Percentiles rank a stretch among this genome's conserved stretches.
phyloP scores from a whole-genome alignment of 2,888 invertebrate species.

The Cephus sareptanus region DNA sequence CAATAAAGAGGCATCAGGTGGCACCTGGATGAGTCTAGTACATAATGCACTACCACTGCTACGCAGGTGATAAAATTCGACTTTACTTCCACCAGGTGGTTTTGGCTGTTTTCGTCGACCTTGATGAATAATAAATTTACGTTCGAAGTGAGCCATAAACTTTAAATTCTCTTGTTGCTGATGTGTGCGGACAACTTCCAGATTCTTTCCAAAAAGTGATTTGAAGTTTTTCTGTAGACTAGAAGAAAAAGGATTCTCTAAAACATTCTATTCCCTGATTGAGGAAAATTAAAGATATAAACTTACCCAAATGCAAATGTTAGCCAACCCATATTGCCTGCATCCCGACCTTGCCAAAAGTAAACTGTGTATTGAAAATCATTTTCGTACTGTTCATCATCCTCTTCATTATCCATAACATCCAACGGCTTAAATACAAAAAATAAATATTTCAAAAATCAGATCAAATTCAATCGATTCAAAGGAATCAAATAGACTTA shows the following conservation, averaged over 20 bases:
- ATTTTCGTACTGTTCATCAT: constrained; percentile 71
- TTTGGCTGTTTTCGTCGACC: constrained; percentile 79
- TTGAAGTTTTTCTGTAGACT: constrained; percentile 91
- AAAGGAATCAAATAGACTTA: constrained; percentile 39
- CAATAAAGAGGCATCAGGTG: constrained; percentile 83
- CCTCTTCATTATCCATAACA: constrained; percentile 70
- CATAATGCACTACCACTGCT: constrained; percentile 96
- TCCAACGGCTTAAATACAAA: constrained; percentile 54
- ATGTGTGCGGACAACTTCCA: constrained; percentile 95
- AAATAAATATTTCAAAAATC: neutral
- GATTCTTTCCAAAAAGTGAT: constrained; percentile 85
- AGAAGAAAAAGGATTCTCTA: constrained; percentile 19
- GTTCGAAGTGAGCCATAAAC: constrained; percentile 97
- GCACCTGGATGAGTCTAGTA: constrained; percentile 91
- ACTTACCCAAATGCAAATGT: constrained; percentile 94
- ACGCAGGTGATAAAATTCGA: constrained; percentile 94
- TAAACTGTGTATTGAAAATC: constrained; percentile 97
- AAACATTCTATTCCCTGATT: neutral
- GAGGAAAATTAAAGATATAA: constrained; percentile 1
- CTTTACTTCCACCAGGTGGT: constrained; percentile 60
- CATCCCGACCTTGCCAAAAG: constrained; percentile 99
- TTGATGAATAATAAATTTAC: constrained; percentile 91
- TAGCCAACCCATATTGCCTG: constrained; percentile 99
- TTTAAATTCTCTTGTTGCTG: constrained; percentile 99
- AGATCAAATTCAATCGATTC: neutral